Evolutionary conservation across 2,113 vertebrate genomes (phyloP).

Genomic region (Strigops habroptila): DNA sequence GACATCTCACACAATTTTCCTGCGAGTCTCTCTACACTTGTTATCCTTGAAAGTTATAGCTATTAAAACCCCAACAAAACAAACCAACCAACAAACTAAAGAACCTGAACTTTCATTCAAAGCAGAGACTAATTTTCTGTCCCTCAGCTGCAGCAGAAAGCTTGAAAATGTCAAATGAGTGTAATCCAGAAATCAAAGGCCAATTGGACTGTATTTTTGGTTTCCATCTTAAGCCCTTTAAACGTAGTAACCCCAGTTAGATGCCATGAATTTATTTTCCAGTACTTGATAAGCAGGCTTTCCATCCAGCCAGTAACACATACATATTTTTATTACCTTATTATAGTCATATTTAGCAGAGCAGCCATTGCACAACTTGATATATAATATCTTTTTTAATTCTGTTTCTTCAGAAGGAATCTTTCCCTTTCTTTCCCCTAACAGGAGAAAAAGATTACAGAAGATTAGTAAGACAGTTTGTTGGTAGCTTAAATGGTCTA

Average conservation of each 20-base stretch:
- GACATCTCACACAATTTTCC: background rate
- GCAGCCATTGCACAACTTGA: background rate
- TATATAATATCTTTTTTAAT: fast-evolving
- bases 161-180: background rate
- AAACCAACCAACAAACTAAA: background rate
- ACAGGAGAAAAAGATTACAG: background rate
- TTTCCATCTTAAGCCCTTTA: background rate
- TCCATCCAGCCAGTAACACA: background rate
- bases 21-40: background rate
- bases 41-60: background rate
- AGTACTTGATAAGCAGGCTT: background rate
- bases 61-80: fast-evolving
- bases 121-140: background rate
- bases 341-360: background rate
- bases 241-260: background rate
- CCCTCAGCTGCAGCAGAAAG: background rate
- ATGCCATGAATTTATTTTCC: background rate
- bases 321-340: background rate
- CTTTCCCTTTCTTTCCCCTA: background rate
- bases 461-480: background rate
- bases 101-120: background rate
- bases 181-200: background rate
- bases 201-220: background rate
- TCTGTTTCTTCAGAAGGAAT: background rate
- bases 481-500: background rate